Conservation (phyloP, 1,140 invertebrate genomes). For the Neodiprion virginianus region DNA sequence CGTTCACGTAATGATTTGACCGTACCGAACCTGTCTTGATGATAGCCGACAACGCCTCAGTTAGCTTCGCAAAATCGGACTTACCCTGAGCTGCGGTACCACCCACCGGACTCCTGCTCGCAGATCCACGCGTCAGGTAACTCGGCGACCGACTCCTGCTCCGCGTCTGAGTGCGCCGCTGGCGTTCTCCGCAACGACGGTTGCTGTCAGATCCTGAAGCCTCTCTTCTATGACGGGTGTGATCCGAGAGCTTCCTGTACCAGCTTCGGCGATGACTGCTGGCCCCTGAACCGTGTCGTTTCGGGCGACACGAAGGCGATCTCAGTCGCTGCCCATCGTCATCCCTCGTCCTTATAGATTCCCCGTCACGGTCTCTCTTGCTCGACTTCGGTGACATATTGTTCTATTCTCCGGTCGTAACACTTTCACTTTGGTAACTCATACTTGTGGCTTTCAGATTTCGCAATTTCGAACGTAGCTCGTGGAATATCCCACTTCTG, state of each 20-base stretch:
- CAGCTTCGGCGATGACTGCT: neutral
- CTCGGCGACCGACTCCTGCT: neutral
- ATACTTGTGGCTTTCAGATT: too few species aligned
- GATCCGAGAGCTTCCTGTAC: neutral
- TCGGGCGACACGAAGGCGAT: conserved; percentile 3
- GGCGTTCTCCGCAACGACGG: neutral
- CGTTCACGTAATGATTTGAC: conserved; percentile 12
- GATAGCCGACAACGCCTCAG: neutral
- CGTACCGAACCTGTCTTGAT: neutral
- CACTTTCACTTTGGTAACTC: too few species aligned
- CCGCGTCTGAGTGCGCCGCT: neutral
- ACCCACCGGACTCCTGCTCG: too few species aligned
- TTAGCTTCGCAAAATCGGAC: neutral
- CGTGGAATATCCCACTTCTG: too few species aligned
- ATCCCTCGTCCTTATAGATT: neutral
- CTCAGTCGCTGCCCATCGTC: neutral
- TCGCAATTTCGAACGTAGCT: too few species aligned
- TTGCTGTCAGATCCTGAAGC: too few species aligned
- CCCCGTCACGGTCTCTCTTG: too few species aligned
- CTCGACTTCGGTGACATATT: too few species aligned
- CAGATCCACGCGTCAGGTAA: too few species aligned
- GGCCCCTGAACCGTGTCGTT: neutral
- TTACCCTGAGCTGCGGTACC: conserved; percentile 17
- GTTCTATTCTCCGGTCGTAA: too few species aligned
- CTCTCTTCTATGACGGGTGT: neutral